These are phyloP conservation scores for Epinotia bilunana DNA, from an alignment of 2,888 invertebrate species.

Conservation along the genomic window DNA sequence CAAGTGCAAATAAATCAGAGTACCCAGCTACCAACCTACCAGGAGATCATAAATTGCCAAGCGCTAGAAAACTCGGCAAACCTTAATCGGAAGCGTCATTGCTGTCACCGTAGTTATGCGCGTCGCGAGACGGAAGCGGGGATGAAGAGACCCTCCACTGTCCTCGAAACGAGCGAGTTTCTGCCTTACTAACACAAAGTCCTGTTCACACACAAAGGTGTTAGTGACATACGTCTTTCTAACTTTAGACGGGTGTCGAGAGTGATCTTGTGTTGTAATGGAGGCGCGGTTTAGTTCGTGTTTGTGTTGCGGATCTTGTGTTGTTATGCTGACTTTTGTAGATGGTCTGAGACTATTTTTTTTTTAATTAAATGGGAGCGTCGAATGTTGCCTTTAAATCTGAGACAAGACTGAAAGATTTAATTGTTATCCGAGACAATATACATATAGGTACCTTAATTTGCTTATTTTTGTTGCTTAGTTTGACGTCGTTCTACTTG, in stretches of 20 bases:
- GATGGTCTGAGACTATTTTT: not conserved
- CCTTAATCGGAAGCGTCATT: conserved; percentile 11
- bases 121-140: not conserved
- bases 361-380: not conserved
- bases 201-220: not conserved
- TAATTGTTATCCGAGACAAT: too few relatives aligned
- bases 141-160: not conserved
- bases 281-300: conserved; percentile 10
- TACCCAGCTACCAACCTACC: not conserved
- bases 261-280: conserved; percentile 3
- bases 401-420: too few relatives aligned
- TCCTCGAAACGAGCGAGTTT: conserved; percentile 9
- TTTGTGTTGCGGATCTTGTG: not conserved
- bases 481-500: too few relatives aligned
- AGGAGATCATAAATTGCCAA: conserved; percentile 11
- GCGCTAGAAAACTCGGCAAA: conserved; percentile 8
- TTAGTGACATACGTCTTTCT: not conserved
- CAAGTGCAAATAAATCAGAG: not conserved
- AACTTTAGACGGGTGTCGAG: not conserved
- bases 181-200: not conserved
- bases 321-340: not conserved
- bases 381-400: not conserved
- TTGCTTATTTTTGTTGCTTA: too few relatives aligned
- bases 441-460: too few relatives aligned
- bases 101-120: conserved; percentile 4